phyloP scores from a whole-genome alignment of 1,140 invertebrate species.

The Trichogramma pretiosum region DNA sequence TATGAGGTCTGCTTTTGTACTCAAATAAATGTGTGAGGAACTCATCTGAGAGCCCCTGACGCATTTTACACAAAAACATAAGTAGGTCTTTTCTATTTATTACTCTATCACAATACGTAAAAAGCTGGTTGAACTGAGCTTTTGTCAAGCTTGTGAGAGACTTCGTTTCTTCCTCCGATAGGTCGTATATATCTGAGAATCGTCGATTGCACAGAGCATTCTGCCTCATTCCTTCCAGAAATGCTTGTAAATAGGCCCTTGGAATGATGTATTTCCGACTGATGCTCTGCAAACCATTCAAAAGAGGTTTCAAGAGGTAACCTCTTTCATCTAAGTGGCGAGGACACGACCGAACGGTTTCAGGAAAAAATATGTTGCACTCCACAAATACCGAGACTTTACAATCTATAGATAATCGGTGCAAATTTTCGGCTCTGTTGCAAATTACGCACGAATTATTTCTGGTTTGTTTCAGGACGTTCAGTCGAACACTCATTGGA shows the following conservation, averaged over 20 bases:
- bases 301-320: neutral
- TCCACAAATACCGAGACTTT: conserved; percentile 11
- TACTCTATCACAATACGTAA: conserved; percentile 7
- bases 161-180: conserved; percentile 9
- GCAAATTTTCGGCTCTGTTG: conserved; percentile 2
- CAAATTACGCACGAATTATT: conserved; percentile 5
- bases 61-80: too few species aligned
- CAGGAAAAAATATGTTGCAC: conserved; percentile 13
- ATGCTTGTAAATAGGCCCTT: conserved; percentile 3
- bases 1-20: conserved; percentile 7
- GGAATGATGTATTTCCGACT: conserved; percentile 7
- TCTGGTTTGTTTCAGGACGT: neutral
- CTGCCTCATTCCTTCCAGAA: conserved; percentile 8
- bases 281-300: conserved; percentile 10
- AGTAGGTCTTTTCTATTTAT: conserved; percentile 10
- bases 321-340: conserved; percentile 13
- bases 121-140: neutral
- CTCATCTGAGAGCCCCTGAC: conserved; percentile 1
- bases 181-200: neutral
- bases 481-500: conserved; percentile 1
- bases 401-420: conserved; percentile 3
- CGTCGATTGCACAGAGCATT: neutral
- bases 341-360: conserved; percentile 10
- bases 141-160: neutral
- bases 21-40: conserved; percentile 4